Evolutionary conservation across 2,888 invertebrate species (phyloP), one percentile per base, ranked within the genome.

Genomic region (Dynastes grantii): DNA sequence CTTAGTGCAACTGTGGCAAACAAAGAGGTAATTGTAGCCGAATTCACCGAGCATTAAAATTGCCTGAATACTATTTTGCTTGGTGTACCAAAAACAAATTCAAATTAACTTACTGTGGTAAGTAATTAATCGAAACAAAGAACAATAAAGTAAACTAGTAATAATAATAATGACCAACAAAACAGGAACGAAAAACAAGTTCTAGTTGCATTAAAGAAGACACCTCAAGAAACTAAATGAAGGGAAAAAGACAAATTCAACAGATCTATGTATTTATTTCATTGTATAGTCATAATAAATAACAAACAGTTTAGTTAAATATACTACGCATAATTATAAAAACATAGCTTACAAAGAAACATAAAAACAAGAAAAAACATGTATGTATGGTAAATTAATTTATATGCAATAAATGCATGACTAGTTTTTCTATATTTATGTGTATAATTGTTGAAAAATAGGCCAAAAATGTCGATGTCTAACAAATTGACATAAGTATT

Each of bases 261-360:
- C 73, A 61, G 58, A 22, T 63, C 49, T 61, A 61, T 61, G 32
- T 61, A 45, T 61, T 75, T 61, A 11, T 29, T 63, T 22, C 61
- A 75, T 75, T 73, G 45, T 73, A 73, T 58, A 73, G 40, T 73
- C 40, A 61, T 73, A 61, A 75, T 75, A 75, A 75, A 75, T 61
- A 75, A 75, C 73, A 75, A 75, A 40, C 73, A 63, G 61, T 75
- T 51, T 63, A 68, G n/a, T 65, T 65, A n/a, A 71, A 75, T 75
- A 75, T 61, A 63, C 63, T 61, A 68, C 1, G 51, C 13, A 27
- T 68, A 68, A 68, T 68, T 29, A 75, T 75, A 32, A 75, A 75
- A 75, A 75, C 32, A 73, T 22, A 73, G 61, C 27, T 68, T 73
- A 73, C n/a, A 8, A 49, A 75, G 27, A 40, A 63, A 61, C 63